Evolutionary conservation across 1,140 invertebrate species (phyloP), one percentile per base, ranked within the genome.

Genomic region (Maconellicoccus hirsutus): DNA sequence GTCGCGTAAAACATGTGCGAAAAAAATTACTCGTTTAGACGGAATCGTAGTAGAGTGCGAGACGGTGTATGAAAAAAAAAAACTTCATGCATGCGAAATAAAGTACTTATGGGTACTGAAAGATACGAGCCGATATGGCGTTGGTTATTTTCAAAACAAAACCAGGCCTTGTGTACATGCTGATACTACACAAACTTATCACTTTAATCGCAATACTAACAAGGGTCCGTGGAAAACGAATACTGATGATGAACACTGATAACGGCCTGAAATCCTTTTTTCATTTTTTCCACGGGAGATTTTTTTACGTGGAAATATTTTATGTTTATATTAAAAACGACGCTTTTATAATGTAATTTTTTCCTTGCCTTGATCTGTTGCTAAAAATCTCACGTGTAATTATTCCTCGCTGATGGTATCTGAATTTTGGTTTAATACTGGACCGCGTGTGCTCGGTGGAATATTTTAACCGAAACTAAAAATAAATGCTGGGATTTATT

Each of bases 111-210:
- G 12, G 42, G 2, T 16, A 52, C 42, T 16, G 42, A 16, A 52
- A 52, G 42, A 52, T 52, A 19, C 42, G 42, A 52, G 42, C 42
- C 42, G 42, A 52, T 52, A 52, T 52, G 42, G n/a, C n/a, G 42
- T 52, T 52, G 6, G n/a, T 52, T 52, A 52, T 52, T 52, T 52
- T 19, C 12, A 19, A 52, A 52, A 52, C 42, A 52, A 52, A 52
- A 52, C 42, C 42, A 52, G 42, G 16, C 42, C 42, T 52, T 52
- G 42, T 52, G 42, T 52, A 52, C 16, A 52, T 12, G 29, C 42
- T 19, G 42, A 52, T 52, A 52, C n/a, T 6, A 52, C 42, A 52
- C n/a, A 19, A 33, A 33, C 42, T 52, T 52, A 52, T 52, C 42
- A 52, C 12, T 52, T 52, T 52, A 52, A 52, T 52, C 42, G 42